phyloP scores from a whole-genome alignment of 2,113 vertebrate species.

The Lagopus leucura region DNA sequence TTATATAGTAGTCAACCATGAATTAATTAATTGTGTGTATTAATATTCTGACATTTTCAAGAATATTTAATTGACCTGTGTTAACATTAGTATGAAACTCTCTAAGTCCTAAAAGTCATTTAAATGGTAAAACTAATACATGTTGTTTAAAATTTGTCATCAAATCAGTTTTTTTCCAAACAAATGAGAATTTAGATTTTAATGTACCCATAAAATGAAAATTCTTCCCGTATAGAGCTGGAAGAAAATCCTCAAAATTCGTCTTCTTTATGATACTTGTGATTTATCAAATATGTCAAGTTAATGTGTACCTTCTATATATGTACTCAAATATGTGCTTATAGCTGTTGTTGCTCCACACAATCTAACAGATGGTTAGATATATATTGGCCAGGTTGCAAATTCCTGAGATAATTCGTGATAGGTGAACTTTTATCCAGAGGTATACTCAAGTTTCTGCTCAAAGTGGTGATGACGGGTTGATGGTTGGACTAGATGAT shows the following conservation, averaged over 20 bases:
- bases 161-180: neutral
- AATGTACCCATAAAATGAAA: neutral
- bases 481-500: too few species aligned
- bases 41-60: neutral
- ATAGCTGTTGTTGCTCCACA: neutral
- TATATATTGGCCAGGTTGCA: neutral
- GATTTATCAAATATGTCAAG: neutral
- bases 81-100: neutral
- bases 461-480: neutral
- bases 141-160: neutral
- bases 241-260: neutral
- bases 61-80: neutral
- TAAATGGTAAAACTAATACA: neutral
- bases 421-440: neutral
- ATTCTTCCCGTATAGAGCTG: neutral
- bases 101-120: neutral
- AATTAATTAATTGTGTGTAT: neutral
- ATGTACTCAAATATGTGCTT: neutral
- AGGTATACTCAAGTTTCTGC: neutral
- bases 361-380: neutral
- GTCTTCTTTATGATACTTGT: neutral
- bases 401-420: neutral
- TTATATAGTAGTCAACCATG: neutral
- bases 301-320: neutral
- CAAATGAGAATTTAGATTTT: neutral